Percentiles rank a stretch among this genome's conserved stretches.
These are phyloP conservation scores for Adelphocoris suturalis DNA, from an alignment of 2,888 invertebrate genomes.

Conservation along the genomic window DNA sequence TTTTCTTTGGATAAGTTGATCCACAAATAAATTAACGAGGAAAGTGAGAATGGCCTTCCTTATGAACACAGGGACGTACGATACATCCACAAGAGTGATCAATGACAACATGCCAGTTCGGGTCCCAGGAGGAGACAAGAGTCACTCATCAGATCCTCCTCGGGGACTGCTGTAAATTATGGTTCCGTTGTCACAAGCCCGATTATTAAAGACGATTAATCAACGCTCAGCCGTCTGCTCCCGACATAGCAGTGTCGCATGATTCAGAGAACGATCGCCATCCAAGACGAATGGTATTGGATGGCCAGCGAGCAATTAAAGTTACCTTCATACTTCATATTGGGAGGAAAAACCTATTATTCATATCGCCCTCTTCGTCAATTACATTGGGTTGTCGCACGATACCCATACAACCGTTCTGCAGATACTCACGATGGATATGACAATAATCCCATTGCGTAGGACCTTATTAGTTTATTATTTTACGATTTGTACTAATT, in stretches of 20 bases:
- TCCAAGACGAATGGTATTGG: constrained; percentile 11
- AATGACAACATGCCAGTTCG: neutral
- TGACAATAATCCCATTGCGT: no score
- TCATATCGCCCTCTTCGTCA: neutral
- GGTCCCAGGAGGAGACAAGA: constrained; percentile 24
- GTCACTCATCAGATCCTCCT: constrained; percentile 32
- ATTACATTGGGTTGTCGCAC: neutral
- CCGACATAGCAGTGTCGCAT: constrained; percentile 27
- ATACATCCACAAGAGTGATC: constrained; percentile 9
- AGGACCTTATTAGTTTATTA: no score
- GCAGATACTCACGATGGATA: no score
- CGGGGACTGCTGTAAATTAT: constrained; percentile 12
- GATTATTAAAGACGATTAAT: constrained; percentile 39
- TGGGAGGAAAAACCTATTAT: constrained; percentile 5
- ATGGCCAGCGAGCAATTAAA: constrained; percentile 23
- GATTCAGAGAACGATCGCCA: constrained; percentile 10
- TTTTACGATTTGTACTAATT: no score
- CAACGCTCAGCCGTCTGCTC: neutral
- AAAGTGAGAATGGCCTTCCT: neutral
- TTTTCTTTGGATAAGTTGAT: no score
- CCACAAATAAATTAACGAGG: no score
- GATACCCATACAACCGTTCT: neutral
- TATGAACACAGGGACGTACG: neutral
- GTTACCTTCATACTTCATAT: constrained; percentile 8
- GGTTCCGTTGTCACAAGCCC: constrained; percentile 24